Evolutionary conservation across 1,140 invertebrate genomes (phyloP).

Genomic region (Ceratina australensis): DNA sequence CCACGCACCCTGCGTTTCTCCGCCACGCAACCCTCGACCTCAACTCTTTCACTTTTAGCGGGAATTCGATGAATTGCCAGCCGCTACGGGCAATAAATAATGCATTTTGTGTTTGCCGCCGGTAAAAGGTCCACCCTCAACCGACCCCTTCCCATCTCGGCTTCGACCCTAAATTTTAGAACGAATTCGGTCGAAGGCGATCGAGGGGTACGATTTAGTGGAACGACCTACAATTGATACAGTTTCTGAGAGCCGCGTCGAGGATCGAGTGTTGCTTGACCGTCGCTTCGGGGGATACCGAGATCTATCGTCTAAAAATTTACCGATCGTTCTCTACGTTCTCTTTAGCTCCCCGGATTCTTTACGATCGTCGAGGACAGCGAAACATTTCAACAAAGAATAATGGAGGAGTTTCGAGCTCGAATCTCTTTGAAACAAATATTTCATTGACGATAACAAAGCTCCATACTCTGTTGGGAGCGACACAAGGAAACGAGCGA

Average conservation of each 20-base stretch:
- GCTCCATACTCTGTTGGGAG: slow-evolving; percentile 34
- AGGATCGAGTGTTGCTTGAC: slow-evolving; percentile 25
- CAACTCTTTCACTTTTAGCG: slow-evolving; percentile 72
- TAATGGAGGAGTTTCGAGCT: slow-evolving; percentile 51
- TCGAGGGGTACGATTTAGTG: slow-evolving; percentile 44
- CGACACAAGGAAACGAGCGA: slow-evolving; percentile 51
- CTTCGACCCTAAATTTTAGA: slow-evolving; percentile 66
- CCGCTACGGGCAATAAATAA: slow-evolving; percentile 72
- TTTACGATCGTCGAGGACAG: slow-evolving; percentile 29
- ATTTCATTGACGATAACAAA: slow-evolving; percentile 45
- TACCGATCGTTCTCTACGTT: background rate
- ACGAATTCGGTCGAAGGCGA: slow-evolving; percentile 59
- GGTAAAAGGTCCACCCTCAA: slow-evolving; percentile 70
- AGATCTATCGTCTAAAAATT: background rate
- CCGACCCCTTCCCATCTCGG: slow-evolving; percentile 23
- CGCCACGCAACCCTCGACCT: slow-evolving; percentile 62
- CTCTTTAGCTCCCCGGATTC: background rate
- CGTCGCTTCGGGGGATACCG: background rate
- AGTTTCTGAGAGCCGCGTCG: slow-evolving; percentile 7
- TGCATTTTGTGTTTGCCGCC: slow-evolving; percentile 73
- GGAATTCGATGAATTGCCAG: slow-evolving; percentile 70
- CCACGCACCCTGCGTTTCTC: slow-evolving; percentile 64
- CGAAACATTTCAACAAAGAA: slow-evolving; percentile 49
- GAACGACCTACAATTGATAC: slow-evolving; percentile 50
- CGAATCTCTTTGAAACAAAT: slow-evolving; percentile 55